Evolutionary conservation across 2,797 vertebrate genomes (phyloP).

Genomic region (Crax fasciolata): DNA sequence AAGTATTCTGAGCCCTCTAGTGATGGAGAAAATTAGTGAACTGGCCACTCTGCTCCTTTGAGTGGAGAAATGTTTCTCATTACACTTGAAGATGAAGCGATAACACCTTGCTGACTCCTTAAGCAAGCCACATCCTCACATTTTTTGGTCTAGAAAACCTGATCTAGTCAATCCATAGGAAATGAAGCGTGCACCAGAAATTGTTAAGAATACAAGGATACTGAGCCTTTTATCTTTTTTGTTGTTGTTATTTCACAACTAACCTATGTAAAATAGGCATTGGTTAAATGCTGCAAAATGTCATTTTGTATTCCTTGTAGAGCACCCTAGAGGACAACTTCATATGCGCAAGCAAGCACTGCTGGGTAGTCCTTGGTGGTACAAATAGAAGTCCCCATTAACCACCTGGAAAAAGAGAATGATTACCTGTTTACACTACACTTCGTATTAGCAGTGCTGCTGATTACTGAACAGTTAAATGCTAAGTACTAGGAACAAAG

Average conservation of each 20-base stretch:
- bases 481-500: constrained; percentile 3
- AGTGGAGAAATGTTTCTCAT: neutral
- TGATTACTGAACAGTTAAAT: constrained; percentile 62
- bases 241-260: neutral
- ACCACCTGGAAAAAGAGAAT: constrained; percentile 55
- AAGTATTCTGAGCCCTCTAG: constrained; percentile 54
- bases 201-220: neutral
- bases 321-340: constrained; percentile 14
- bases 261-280: neutral
- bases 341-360: constrained; percentile 44
- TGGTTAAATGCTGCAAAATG: neutral
- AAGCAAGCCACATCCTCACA: neutral
- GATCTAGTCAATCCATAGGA: neutral
- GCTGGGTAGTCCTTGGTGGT: constrained; percentile 13
- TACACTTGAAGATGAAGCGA: neutral
- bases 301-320: neutral
- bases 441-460: constrained; percentile 62
- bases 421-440: constrained; percentile 60
- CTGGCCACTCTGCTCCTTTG: neutral
- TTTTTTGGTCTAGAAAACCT: neutral
- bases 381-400: constrained; percentile 19
- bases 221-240: neutral
- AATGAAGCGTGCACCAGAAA: neutral
- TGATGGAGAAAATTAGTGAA: constrained; percentile 56
- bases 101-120: neutral